Percentiles rank a stretch among this genome's conserved stretches.
phyloP scores from a whole-genome alignment of 2,888 invertebrate genomes.

The Flexamia atlantica region DNA sequence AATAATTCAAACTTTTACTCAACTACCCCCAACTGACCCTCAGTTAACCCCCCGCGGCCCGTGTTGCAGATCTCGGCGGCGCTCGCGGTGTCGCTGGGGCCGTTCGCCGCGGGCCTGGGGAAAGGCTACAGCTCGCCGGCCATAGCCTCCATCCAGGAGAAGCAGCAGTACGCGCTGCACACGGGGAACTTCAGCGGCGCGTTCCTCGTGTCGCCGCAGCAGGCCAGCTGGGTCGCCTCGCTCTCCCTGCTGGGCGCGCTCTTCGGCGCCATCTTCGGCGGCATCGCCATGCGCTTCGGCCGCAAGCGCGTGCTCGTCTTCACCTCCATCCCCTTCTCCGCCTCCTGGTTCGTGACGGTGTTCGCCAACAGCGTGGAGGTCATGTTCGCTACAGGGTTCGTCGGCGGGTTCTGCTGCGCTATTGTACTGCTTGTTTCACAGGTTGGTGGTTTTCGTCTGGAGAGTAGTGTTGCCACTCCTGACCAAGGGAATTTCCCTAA shows the following conservation, averaged over 20 bases:
- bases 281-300: constrained; percentile 87
- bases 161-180: constrained; percentile 74
- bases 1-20: too few relatives aligned
- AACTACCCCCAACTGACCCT: too few relatives aligned
- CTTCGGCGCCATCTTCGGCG: constrained; percentile 88
- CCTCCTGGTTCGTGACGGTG: constrained; percentile 90
- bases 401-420: constrained; percentile 90
- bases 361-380: constrained; percentile 87
- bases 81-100: constrained; percentile 87
- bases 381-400: constrained; percentile 90
- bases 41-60: too few relatives aligned
- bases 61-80: constrained; percentile 84
- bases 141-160: constrained; percentile 86
- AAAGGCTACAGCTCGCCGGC: constrained; percentile 92
- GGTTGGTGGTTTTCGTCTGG: constrained; percentile 76
- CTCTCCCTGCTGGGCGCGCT: constrained; percentile 88
- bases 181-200: constrained; percentile 68
- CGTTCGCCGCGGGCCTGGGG: constrained; percentile 87
- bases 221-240: constrained; percentile 78
- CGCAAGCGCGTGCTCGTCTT: constrained; percentile 83
- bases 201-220: constrained; percentile 62
- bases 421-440: constrained; percentile 87
- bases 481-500: too few relatives aligned
- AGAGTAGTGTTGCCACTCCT: too few relatives aligned
- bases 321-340: constrained; percentile 86